Percentiles rank a stretch among this genome's conserved stretches.
phyloP scores from a whole-genome alignment of 2,113 vertebrate genomes.

The Trachemys scripta region DNA sequence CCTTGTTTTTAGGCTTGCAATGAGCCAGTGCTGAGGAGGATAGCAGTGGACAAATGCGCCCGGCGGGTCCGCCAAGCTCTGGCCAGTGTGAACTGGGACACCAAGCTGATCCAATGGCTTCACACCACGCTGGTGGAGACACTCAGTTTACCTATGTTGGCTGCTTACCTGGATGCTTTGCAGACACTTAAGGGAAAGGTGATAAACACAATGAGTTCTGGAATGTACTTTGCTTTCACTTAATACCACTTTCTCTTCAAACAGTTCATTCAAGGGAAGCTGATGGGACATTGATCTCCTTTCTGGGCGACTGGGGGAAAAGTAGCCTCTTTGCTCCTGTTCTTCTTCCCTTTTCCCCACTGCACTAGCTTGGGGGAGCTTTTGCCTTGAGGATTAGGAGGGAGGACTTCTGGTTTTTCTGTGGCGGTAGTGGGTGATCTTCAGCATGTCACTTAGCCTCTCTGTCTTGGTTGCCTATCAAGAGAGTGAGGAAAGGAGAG shows the following conservation, averaged over 20 bases:
- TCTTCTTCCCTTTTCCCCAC: background rate
- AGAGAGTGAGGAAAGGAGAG: background rate
- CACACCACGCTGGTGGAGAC: conserved; percentile 94
- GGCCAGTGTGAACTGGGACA: conserved; percentile 94
- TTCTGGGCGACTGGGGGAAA: fast-evolving
- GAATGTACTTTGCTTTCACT: fast-evolving
- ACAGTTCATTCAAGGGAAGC: fast-evolving
- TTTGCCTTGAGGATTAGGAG: background rate
- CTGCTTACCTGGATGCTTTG: conserved; percentile 95
- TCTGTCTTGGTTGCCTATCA: background rate
- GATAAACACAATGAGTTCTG: background rate
- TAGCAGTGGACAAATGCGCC: conserved; percentile 96
- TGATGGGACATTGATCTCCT: fast-evolving
- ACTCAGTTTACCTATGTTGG: conserved; percentile 93
- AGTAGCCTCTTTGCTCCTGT: too few species aligned
- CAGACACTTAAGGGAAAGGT: conserved; percentile 99
- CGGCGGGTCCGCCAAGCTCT: conserved; percentile 94
- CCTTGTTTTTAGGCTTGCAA: conserved; percentile 85
- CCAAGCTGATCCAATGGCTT: conserved; percentile 96
- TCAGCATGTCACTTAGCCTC: background rate
- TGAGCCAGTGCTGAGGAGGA: conserved; percentile 92
- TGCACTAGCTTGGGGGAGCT: too few species aligned
- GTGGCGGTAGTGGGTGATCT: background rate
- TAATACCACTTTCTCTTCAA: fast-evolving
- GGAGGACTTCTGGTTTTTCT: background rate